These are phyloP conservation scores for Campaea margaritaria DNA, from an alignment of 2,888 invertebrate genomes.

Conservation along the genomic window DNA sequence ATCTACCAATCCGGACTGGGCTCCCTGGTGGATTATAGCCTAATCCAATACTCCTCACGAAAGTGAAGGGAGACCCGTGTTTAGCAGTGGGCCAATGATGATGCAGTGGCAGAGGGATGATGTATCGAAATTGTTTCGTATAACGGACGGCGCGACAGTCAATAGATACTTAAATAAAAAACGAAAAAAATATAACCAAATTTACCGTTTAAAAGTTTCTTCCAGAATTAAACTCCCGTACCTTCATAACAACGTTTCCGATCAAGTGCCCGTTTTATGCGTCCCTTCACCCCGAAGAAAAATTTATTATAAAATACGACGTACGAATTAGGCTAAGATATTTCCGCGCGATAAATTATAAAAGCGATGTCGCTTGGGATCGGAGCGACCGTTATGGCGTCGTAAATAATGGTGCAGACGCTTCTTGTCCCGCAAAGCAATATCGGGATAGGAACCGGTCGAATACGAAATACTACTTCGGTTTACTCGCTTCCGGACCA, in stretches of 20 bases:
- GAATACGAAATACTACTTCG: constrained; percentile 32
- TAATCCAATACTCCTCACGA: too few relatives aligned
- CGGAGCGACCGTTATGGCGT: constrained; percentile 46
- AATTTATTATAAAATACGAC: constrained; percentile 75
- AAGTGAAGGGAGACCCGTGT: too few relatives aligned
- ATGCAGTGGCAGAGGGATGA: too few relatives aligned
- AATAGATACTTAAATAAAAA: too few relatives aligned
- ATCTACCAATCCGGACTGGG: too few relatives aligned
- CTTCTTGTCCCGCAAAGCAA: constrained; percentile 30
- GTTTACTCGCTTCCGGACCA: constrained; percentile 29
- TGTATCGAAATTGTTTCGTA: too few relatives aligned
- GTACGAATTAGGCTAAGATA: constrained; percentile 73
- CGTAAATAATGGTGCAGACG: constrained; percentile 44
- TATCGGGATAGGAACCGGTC: constrained; percentile 37
- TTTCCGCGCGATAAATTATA: constrained; percentile 71
- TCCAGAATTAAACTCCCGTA: constrained; percentile 23
- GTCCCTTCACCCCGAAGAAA: constrained; percentile 64
- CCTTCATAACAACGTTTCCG: constrained; percentile 14
- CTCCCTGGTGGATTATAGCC: too few relatives aligned
- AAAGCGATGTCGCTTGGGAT: constrained; percentile 53
- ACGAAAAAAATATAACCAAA: too few relatives aligned
- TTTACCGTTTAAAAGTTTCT: constrained; percentile 14
- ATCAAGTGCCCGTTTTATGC: constrained; percentile 38
- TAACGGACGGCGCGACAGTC: too few relatives aligned
- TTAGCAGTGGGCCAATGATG: too few relatives aligned